Percentiles rank a stretch among this genome's conserved stretches.
phyloP scores from a whole-genome alignment of 2,888 invertebrate species.

The Polietes domitor region DNA sequence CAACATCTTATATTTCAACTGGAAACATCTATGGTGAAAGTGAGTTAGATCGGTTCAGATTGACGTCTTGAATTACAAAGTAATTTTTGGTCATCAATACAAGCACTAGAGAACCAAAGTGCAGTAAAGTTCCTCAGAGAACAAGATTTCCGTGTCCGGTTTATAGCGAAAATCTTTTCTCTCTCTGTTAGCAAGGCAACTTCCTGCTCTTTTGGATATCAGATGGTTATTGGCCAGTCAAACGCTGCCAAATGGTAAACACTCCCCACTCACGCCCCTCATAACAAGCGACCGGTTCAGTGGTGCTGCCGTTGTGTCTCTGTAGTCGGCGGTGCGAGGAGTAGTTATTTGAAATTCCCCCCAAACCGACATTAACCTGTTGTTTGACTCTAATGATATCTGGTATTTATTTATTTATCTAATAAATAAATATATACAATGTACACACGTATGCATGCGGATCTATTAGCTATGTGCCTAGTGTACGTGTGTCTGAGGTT shows the following conservation, averaged over 20 bases:
- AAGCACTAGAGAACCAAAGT: too few relatives aligned
- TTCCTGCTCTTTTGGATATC: not conserved
- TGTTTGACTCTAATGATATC: constrained; percentile 19
- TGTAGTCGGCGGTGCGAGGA: not conserved
- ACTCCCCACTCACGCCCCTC: not conserved
- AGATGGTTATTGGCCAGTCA: not conserved
- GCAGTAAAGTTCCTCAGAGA: too few relatives aligned
- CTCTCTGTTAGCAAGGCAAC: not conserved
- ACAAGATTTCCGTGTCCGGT: not conserved
- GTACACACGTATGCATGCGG: not conserved
- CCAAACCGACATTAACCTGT: constrained; percentile 16
- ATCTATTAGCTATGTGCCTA: constrained; percentile 22
- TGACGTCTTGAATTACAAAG: too few relatives aligned
- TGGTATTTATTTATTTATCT: constrained; percentile 2
- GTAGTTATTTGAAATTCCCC: not conserved
- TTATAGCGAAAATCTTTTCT: not conserved
- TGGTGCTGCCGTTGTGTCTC: not conserved
- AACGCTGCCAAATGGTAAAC: not conserved
- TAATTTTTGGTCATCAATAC: too few relatives aligned
- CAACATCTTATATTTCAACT: too few relatives aligned
- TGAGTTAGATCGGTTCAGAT: too few relatives aligned
- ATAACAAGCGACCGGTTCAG: not conserved
- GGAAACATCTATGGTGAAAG: too few relatives aligned
- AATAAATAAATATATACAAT: constrained; percentile 6
- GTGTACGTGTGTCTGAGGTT: constrained; percentile 12